Conservation (phyloP, 2,888 invertebrate genomes). For the Macrophya alboannulata region DNA sequence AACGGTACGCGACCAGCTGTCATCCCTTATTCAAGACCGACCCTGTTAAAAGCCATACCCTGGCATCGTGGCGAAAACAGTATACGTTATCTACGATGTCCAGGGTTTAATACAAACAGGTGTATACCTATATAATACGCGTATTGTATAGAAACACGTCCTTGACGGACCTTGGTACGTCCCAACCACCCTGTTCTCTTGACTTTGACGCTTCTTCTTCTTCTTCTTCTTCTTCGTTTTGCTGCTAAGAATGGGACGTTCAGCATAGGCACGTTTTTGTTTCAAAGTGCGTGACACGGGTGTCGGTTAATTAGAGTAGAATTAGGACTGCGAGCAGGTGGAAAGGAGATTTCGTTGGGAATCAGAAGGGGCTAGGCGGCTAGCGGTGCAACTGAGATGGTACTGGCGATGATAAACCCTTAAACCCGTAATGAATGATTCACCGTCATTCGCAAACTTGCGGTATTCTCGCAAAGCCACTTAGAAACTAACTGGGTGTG, state of each 20-base stretch:
- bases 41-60: background rate
- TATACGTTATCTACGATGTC: constrained; percentile 23
- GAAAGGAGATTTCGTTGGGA: constrained; percentile 24
- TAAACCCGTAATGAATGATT: constrained; percentile 54
- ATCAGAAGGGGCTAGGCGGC: background rate
- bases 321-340: constrained; percentile 3
- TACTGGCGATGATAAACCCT: constrained; percentile 36
- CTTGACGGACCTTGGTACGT: constrained; percentile 30
- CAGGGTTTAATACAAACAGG: constrained; percentile 4
- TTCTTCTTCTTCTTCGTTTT: background rate
- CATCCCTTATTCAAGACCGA: constrained; percentile 38
- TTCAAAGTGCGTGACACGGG: constrained; percentile 45
- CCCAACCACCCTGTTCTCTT: background rate
- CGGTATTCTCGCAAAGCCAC: constrained; percentile 46
- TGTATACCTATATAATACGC: background rate
- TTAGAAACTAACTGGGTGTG: constrained; percentile 49
- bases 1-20: constrained; percentile 10
- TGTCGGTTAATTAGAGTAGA: constrained; percentile 42
- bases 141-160: constrained; percentile 35
- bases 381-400: constrained; percentile 24
- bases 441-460: constrained; percentile 53
- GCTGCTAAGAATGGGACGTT: constrained; percentile 19
- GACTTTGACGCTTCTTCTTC: background rate
- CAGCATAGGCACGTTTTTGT: constrained; percentile 44
- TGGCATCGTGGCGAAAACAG: background rate